Conservation (phyloP, 1,140 invertebrate species). For the Trypoxylus dichotomus region DNA sequence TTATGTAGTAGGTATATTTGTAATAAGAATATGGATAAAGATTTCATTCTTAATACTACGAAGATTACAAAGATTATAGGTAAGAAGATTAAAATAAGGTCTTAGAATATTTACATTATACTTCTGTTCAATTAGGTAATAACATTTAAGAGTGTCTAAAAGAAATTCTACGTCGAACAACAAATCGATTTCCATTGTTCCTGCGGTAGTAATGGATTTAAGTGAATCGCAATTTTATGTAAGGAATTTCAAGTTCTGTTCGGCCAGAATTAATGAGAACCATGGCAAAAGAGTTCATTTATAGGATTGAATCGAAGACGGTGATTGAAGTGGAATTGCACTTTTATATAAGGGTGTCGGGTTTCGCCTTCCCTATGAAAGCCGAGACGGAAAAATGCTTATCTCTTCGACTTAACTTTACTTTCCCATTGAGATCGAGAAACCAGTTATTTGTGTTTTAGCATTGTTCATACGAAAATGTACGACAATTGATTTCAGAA, state of each 20-base stretch:
- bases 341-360: neutral
- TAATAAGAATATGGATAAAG: neutral
- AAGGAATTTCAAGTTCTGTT: neutral
- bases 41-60: no score
- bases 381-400: neutral
- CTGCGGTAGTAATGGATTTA: neutral
- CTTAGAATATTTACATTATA: no score
- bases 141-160: neutral
- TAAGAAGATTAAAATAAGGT: no score
- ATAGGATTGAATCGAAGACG: neutral
- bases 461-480: neutral
- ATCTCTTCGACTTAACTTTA: neutral
- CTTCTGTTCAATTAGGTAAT: neutral
- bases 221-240: neutral
- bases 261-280: neutral
- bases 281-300: neutral
- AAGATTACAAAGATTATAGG: neutral
- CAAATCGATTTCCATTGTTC: neutral
- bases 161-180: neutral
- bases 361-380: neutral
- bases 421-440: neutral
- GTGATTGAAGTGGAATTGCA: neutral
- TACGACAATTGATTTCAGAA: no score
- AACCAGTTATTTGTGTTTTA: neutral
- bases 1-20: neutral